These are phyloP conservation scores for Campylomormyrus tamandua DNA, from an alignment of 2,113 vertebrate species.

Conservation along the genomic window DNA sequence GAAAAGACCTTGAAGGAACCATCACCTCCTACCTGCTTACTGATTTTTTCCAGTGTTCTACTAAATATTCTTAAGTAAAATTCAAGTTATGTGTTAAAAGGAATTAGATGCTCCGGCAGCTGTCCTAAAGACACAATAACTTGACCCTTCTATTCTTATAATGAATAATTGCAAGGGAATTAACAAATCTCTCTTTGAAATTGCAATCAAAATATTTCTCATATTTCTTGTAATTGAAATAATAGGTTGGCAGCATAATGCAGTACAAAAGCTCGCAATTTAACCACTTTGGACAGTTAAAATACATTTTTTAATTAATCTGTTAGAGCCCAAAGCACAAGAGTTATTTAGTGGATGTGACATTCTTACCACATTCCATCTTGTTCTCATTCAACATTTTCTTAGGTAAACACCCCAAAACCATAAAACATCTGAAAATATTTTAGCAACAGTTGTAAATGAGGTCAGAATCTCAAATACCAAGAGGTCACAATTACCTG, in stretches of 20 bases:
- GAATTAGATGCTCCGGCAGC: neutral
- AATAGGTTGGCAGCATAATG: neutral
- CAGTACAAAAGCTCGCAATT: neutral
- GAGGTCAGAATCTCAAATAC: neutral
- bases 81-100: neutral
- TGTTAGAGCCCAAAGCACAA: neutral
- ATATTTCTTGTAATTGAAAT: neutral
- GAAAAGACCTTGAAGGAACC: neutral
- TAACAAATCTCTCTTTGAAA: neutral
- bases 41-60: neutral
- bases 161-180: neutral
- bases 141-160: neutral
- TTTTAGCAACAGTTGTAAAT: neutral
- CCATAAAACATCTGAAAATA: neutral
- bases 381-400: neutral
- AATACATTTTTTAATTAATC: neutral
- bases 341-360: neutral
- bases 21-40: neutral
- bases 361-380: neutral
- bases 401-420: neutral
- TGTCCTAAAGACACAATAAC: neutral
- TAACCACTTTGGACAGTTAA: neutral
- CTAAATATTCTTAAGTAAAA: neutral
- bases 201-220: neutral
- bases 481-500: neutral